Evolutionary conservation across 1,140 invertebrate species (phyloP).

Genomic region (Helicoverpa armigera): DNA sequence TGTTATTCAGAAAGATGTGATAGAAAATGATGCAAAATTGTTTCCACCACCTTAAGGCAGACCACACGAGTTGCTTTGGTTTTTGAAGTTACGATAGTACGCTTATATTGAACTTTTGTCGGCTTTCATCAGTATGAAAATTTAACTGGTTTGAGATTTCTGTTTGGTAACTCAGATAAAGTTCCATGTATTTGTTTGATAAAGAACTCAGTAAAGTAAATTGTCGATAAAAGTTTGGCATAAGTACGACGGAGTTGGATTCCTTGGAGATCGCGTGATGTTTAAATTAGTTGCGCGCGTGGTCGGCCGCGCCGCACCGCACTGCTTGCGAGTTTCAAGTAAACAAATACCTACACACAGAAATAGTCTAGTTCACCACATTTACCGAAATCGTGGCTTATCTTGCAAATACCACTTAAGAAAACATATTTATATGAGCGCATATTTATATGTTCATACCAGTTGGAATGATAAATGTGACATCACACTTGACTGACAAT

Average conservation of each 20-base stretch:
- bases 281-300: slow-evolving; percentile 54
- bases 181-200: slow-evolving; percentile 67
- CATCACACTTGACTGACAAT: not conserved
- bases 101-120: not conserved
- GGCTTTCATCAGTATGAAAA: slow-evolving; percentile 54
- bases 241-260: slow-evolving; percentile 62
- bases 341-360: no score
- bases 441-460: no score
- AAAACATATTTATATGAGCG: no score
- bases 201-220: slow-evolving; percentile 60
- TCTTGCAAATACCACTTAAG: no score
- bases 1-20: no score
- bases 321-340: no score
- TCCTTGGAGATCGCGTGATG: slow-evolving; percentile 48
- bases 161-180: slow-evolving; percentile 62
- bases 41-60: no score
- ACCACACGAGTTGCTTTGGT: not conserved
- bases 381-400: no score
- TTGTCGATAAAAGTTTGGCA: slow-evolving; percentile 56
- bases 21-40: not conserved
- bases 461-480: no score
- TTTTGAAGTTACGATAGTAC: not conserved
- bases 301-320: slow-evolving; percentile 6
- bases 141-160: slow-evolving; percentile 62
- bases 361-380: no score